Conservation (phyloP, 2,797 vertebrate genomes). For the Moxostoma hubbsi region DNA sequence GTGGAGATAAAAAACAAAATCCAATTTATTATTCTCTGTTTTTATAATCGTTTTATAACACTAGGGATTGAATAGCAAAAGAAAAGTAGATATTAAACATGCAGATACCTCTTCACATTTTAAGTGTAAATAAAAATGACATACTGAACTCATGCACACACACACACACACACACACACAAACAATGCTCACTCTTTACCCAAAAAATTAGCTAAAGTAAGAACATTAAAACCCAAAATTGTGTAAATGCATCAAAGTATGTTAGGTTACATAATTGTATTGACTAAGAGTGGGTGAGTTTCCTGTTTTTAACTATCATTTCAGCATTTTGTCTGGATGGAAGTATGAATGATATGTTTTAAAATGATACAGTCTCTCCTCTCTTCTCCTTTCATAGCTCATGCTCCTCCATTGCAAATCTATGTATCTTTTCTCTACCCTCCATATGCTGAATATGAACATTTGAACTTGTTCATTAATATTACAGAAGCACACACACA, state of each 20-base stretch:
- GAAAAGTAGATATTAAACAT: not conserved
- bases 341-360: conserved; percentile 5
- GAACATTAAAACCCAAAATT: not conserved
- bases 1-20: not conserved
- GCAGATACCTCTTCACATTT: not conserved
- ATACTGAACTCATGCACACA: not conserved
- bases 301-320: conserved; percentile 8
- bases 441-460: conserved; percentile 18
- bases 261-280: conserved; percentile 13
- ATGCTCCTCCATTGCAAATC: too few species aligned
- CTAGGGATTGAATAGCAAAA: not conserved
- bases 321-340: conserved; percentile 12
- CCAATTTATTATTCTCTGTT: not conserved
- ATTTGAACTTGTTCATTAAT: conserved; percentile 39
- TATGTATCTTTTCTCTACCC: not conserved
- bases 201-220: not conserved
- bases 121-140: not conserved
- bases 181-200: not conserved
- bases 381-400: too few species aligned
- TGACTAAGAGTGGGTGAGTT: conserved; percentile 9
- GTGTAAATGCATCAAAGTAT: conserved; percentile 15
- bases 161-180: conserved; percentile 1
- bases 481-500: conserved; percentile 17
- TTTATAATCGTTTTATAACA: conserved; percentile 6
- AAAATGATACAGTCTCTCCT: conserved; percentile 3